Evolutionary conservation across 2,113 vertebrate species (phyloP), one percentile per base, ranked within the genome.

Genomic region (Nesogale talazaci): DNA sequence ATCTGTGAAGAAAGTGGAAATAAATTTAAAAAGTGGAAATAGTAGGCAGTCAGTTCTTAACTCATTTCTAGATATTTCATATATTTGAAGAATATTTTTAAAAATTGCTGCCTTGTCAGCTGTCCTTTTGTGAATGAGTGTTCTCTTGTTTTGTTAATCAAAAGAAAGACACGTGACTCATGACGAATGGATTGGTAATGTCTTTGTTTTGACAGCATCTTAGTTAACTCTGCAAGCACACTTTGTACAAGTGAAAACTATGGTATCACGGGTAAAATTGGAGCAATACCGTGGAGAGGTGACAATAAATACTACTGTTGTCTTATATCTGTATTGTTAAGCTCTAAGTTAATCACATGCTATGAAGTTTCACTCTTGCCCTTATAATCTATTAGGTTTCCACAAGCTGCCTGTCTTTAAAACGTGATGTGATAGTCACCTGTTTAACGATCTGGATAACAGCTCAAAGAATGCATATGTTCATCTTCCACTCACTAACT

Each of bases 301-400:
- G 27, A 17, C 1, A 88, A 75, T 20, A 83, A 92, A 85, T 80
- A 52, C 9, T 70, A 1, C 87, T 93, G 22, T 61, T 61, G 22
- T 79, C 16, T 79, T 93, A 25, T 69, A 6, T 90, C 88, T 76
- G 29, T 77, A 80, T 8, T 40, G 65, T 87, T 92, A n/a, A 79
- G 88, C 20, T 67, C 69, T 94, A 87, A 86, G 27, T 83, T 31
- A 80, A 67, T 57, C 65, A 88, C 75, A 31, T 27, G 89, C 75
- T 38, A 46, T 69, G 96, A 95, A 88, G 87, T 80, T 20, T 31
- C 15, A 80, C 74, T 74, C 75, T 38, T 61, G 96, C 59, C 91
- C 83, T 92, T 78, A 94, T 38, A 83, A 11, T 46, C 70, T 96
- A 92, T 95, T 83, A 97, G 56, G 2, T 56, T 75, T 75, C 96